Evolutionary conservation across 2,888 invertebrate genomes (phyloP).

Genomic region (Dichetophora obliterata): DNA sequence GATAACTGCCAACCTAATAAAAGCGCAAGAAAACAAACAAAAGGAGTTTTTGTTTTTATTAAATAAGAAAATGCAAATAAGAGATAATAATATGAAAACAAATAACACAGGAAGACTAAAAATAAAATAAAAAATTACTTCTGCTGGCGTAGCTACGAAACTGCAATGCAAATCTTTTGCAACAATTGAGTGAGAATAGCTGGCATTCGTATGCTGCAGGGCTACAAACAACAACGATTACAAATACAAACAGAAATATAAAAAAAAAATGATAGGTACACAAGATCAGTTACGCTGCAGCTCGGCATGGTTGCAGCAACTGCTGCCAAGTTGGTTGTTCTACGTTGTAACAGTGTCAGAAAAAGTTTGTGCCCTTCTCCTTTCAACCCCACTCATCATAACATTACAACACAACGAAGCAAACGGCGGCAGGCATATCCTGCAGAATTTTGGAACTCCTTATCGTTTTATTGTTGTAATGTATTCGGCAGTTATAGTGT

Average conservation of each 20-base stretch:
- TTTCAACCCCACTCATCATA: too few relatives aligned
- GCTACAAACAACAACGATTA: neutral
- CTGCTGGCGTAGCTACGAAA: too few relatives aligned
- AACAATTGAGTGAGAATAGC: conserved; percentile 25
- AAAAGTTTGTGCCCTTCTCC: neutral
- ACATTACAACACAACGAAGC: neutral
- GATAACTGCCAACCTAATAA: too few relatives aligned
- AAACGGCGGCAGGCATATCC: neutral
- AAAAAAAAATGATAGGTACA: neutral
- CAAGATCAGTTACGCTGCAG: neutral
- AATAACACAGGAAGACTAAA: too few relatives aligned
- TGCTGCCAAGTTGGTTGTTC: neutral
- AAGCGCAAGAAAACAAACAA: too few relatives aligned
- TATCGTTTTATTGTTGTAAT: conserved; percentile 3
- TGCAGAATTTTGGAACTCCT: neutral
- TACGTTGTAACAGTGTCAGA: neutral
- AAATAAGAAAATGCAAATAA: too few relatives aligned
- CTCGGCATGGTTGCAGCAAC: neutral
- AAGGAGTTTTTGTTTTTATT: too few relatives aligned
- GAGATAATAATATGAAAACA: too few relatives aligned
- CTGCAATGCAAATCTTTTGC: conserved; percentile 13
- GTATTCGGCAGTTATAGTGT: neutral
- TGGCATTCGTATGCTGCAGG: neutral
- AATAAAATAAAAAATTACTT: too few relatives aligned
- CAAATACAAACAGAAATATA: neutral